These are phyloP conservation scores for Scelioninae gen. 1 DNA, from an alignment of 2,888 invertebrate genomes.

Conservation along the genomic window DNA sequence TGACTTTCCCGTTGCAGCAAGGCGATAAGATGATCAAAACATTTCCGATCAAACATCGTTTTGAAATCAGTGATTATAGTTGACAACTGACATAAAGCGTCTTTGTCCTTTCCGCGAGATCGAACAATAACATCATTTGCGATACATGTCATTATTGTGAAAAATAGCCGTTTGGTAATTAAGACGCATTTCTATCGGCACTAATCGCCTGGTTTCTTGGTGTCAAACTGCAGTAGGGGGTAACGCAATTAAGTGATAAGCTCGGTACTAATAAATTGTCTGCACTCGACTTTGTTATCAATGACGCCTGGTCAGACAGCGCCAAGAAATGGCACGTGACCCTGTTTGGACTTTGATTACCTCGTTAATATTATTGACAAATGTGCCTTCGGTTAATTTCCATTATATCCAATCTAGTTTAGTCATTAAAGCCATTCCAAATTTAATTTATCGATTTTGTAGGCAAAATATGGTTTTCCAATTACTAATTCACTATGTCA, in stretches of 20 bases:
- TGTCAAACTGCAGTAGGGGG: constrained; percentile 80
- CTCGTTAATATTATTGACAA: constrained; percentile 69
- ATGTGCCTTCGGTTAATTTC: constrained; percentile 70
- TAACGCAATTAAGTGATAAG: constrained; percentile 79
- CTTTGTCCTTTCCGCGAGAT: constrained; percentile 42
- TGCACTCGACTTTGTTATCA: constrained; percentile 69
- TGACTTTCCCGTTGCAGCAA: too few relatives aligned
- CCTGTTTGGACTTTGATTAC: constrained; percentile 71
- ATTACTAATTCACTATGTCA: constrained; percentile 24
- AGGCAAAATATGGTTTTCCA: background rate
- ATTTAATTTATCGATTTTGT: constrained; percentile 32
- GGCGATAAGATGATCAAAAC: too few relatives aligned
- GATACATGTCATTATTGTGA: constrained; percentile 35
- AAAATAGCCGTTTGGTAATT: constrained; percentile 52
- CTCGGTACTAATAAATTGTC: constrained; percentile 66
- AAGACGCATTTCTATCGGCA: constrained; percentile 58
- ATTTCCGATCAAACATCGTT: constrained; percentile 1
- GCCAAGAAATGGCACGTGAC: constrained; percentile 72
- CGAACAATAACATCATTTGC: constrained; percentile 53
- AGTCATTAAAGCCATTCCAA: constrained; percentile 37
- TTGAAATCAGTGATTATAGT: background rate
- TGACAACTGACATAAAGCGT: constrained; percentile 32
- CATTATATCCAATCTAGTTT: constrained; percentile 55
- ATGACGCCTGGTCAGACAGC: constrained; percentile 68
- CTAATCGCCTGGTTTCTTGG: constrained; percentile 76